phyloP scores from a whole-genome alignment of 2,888 invertebrate genomes.

The Tachina fera region DNA sequence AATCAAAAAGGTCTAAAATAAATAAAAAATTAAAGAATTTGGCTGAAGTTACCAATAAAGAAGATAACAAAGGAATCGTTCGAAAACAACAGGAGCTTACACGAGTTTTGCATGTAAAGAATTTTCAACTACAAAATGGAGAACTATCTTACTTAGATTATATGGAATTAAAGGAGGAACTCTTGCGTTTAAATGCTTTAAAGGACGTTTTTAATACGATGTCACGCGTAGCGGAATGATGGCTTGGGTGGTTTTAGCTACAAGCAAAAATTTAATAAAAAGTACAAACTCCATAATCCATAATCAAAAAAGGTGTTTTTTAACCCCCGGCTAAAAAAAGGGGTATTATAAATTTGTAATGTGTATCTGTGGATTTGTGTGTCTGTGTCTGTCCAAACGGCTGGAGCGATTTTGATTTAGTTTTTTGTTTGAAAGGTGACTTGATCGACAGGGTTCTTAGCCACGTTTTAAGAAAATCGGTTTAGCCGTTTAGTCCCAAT shows the following conservation, averaged over 20 bases:
- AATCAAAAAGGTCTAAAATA: slow-evolving; percentile 54
- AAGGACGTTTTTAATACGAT: slow-evolving; percentile 73
- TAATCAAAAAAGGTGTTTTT: too few relatives aligned
- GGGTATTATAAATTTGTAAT: too few relatives aligned
- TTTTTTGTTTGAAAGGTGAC: too few relatives aligned
- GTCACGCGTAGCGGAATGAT: slow-evolving; percentile 1
- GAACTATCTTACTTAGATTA: slow-evolving; percentile 78
- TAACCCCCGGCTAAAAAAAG: too few relatives aligned
- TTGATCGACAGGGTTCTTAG: too few relatives aligned
- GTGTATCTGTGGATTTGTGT: too few relatives aligned
- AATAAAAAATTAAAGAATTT: slow-evolving; percentile 57
- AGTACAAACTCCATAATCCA: too few relatives aligned
- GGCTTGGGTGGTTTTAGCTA: not conserved
- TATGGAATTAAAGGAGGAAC: slow-evolving; percentile 76
- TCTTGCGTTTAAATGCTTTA: slow-evolving; percentile 75
- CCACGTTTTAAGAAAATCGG: too few relatives aligned
- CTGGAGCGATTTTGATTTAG: too few relatives aligned
- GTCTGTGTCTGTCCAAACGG: too few relatives aligned
- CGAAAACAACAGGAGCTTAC: slow-evolving; percentile 76
- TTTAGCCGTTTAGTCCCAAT: too few relatives aligned
- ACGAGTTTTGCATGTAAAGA: slow-evolving; percentile 77
- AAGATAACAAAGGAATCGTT: slow-evolving; percentile 56
- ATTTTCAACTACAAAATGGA: slow-evolving; percentile 75
- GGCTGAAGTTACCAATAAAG: slow-evolving; percentile 35
- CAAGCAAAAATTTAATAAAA: too few relatives aligned